These are phyloP conservation scores for Dioctria linearis DNA, from an alignment of 2,888 invertebrate genomes.

Conservation along the genomic window DNA sequence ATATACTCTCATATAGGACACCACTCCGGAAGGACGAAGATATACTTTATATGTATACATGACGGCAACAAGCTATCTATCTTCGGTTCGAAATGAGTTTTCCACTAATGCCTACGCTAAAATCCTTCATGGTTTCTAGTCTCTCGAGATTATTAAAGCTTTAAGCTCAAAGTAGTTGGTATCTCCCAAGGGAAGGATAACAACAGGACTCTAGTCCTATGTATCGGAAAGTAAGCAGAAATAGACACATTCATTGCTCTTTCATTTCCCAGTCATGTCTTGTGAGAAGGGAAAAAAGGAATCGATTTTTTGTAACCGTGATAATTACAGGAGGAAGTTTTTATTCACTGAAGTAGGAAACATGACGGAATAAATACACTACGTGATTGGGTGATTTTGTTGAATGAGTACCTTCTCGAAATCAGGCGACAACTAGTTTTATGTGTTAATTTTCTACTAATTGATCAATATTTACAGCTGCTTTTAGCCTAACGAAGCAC, in stretches of 20 bases:
- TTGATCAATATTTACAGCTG: too few species aligned
- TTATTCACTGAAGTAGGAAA: not conserved
- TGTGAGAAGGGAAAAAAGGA: not conserved
- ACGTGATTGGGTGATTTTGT: not conserved
- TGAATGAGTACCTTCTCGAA: too few species aligned
- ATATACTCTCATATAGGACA: too few species aligned
- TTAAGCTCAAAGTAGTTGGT: not conserved
- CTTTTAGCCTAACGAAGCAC: too few species aligned
- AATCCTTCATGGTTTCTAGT: not conserved
- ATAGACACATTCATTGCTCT: slow-evolving; percentile 6
- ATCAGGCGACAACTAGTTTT: too few species aligned
- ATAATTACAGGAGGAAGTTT: not conserved
- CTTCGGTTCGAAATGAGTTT: not conserved
- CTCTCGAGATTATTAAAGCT: not conserved
- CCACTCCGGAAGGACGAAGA: too few species aligned
- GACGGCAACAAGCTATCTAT: not conserved
- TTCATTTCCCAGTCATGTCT: not conserved
- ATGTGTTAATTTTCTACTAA: too few species aligned
- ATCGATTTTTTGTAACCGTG: not conserved
- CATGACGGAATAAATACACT: too few species aligned
- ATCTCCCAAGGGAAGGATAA: not conserved
- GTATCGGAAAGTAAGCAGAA: slow-evolving; percentile 17
- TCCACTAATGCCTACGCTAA: not conserved
- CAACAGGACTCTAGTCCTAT: slow-evolving; percentile 2
- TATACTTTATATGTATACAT: not conserved